Evolutionary conservation across 2,797 vertebrate species (phyloP), one percentile per base, ranked within the genome.

Genomic region (Gephyroberyx darwinii): DNA sequence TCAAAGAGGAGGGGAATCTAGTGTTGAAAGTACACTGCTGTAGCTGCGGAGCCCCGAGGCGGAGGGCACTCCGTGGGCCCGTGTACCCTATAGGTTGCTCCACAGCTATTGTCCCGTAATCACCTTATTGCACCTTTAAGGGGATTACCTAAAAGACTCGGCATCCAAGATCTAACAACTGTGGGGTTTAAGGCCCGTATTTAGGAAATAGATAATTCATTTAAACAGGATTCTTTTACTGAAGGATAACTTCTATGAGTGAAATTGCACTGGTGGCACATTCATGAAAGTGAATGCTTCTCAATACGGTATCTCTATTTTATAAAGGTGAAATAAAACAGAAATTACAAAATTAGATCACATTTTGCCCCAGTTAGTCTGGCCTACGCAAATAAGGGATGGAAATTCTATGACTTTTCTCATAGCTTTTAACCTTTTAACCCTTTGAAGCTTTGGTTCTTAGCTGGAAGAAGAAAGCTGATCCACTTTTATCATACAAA

Each of bases 1-100:
- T 89, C 82, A 88, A n/a, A 58, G n/a, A 7, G 65, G 57, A 78
- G 65, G 31, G 64, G 51, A 82, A 85, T 71, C 53, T 22, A n/a
- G 22, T 64, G 69, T 43, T 76, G 51, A 68, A 76, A 78, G 30
- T 61, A n/a, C 67, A 69, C 45, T 20, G 16, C 33, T 57, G 57
- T 60, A 64, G 67, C 65, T 71, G 5, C 1, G 0, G 48, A 30
- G 77, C 62, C 54, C 71, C 35, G 14, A 61, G 59, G 56, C 71
- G 14, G 59, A 57, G 72, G 74, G 75, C 67, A 5, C 60, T 31
- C 45, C 69, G 66, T 26, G 52, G 72, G 75, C 62, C 26, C 16
- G 6, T 56, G 52, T 56, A 17, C 19, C 55, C 50, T 8, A 8
- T 39, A 67, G 33, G 54, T 58, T 43, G 31, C 5, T 75, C 68